A percentile compares a stretch with the other conserved stretches of the same genome.
phyloP scores from a whole-genome alignment of 2,797 vertebrate genomes.

The Urophycis tenuis region DNA sequence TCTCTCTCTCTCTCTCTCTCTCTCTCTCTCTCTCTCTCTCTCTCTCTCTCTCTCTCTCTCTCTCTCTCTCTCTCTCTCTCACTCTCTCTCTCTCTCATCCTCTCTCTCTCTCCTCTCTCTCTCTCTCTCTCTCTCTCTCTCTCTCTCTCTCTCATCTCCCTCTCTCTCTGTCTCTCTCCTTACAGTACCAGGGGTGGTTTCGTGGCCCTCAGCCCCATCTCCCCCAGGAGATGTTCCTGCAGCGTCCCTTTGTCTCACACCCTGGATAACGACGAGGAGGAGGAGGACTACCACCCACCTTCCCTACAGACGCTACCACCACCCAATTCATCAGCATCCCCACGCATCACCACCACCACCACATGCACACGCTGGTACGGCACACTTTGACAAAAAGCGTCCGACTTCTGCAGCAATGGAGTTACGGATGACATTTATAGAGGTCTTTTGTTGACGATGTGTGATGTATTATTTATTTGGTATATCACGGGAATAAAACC shows the following conservation, averaged over 20 bases:
- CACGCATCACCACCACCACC: conserved; percentile 43
- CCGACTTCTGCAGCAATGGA: not conserved
- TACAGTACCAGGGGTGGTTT: conserved; percentile 82
- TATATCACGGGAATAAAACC: not conserved
- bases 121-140: not conserved
- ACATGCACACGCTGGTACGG: conserved; percentile 58
- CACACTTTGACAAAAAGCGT: not conserved
- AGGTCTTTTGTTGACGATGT: not conserved
- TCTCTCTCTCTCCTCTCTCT: not conserved
- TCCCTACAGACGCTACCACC: conserved; percentile 73
- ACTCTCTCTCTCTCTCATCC: not conserved
- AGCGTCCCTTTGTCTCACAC: conserved; percentile 67
- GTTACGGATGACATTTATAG: not conserved
- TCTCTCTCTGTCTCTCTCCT: not conserved
- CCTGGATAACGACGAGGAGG: conserved; percentile 55
- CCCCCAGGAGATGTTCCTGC: conserved; percentile 93
- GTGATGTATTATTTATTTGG: not conserved
- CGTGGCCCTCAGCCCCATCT: conserved; percentile 86
- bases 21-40: not conserved
- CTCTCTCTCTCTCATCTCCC: not conserved
- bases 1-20: not conserved
- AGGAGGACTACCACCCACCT: conserved; percentile 73
- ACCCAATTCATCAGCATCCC: conserved; percentile 54
- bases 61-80: not conserved
- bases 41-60: not conserved